These are phyloP conservation scores for Actinostola sp. DNA, from an alignment of 92 coral and sea anemone genomes.

Conservation along the genomic window DNA sequence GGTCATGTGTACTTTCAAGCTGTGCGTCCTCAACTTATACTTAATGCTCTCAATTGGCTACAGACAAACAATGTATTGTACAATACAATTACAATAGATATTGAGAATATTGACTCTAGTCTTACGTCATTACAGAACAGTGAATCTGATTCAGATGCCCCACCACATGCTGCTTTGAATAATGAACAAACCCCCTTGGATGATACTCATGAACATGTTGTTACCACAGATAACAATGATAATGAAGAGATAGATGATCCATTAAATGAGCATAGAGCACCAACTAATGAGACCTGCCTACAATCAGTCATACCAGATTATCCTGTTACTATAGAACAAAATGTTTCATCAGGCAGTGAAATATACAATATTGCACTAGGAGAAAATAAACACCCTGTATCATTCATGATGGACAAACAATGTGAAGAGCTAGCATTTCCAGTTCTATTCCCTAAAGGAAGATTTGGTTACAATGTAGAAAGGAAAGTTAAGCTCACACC, in stretches of 20 bases:
- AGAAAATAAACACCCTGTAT: constrained; percentile 62
- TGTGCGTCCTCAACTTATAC: constrained; percentile 53
- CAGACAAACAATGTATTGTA: constrained; percentile 43
- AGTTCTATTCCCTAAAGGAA: no score
- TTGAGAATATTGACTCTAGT: constrained; percentile 21
- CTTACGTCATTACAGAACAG: constrained; percentile 15
- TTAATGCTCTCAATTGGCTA: constrained; percentile 52
- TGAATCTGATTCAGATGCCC: no score
- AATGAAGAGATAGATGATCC: constrained; percentile 61
- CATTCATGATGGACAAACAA: constrained; percentile 45
- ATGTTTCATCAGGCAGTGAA: constrained; percentile 50
- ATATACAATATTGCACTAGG: no score
- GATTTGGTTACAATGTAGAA: constrained; percentile 48
- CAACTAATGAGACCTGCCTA: constrained; percentile 61
- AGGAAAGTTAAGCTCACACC: constrained; percentile 38
- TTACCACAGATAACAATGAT: constrained; percentile 2
- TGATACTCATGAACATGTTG: neutral
- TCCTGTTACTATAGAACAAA: constrained; percentile 34
- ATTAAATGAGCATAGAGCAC: constrained; percentile 43
- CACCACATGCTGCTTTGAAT: no score
- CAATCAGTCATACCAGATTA: constrained; percentile 55
- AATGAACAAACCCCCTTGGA: constrained; percentile 6
- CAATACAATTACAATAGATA: constrained; percentile 29
- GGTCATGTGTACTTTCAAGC: constrained; percentile 73
- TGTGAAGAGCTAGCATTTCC: constrained; percentile 70